Evolutionary conservation across 2,797 vertebrate species (phyloP), one percentile per base, ranked within the genome.

Genomic region (Thunnus albacares): DNA sequence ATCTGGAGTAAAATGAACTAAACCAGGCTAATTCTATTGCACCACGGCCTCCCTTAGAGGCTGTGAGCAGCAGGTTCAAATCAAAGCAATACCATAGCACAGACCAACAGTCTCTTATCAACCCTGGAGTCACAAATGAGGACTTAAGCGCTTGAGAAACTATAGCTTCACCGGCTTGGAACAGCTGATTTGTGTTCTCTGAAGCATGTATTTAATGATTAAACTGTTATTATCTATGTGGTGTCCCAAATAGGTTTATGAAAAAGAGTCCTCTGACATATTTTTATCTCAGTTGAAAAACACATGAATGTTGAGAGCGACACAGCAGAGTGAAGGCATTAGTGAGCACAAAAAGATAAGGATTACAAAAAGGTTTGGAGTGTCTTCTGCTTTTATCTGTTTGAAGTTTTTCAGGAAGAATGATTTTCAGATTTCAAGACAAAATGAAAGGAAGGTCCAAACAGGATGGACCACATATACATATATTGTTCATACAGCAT

Each of bases 1-100:
- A 83, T 86, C 84, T 90, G 92, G 81, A 83, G 87, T 65, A 68
- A 90, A 94, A 92, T 92, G 89, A 93, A 92, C 92, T 90, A 91
- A 93, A 93, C 77, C 90, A 94, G 92, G 86, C 88, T 94, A 91
- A 90, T 93, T 93, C 90, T 94, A 92, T 91, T 93, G 90, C 89
- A 86, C 78, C 67, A 13, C 80, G 87, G 81, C 75, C 89, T 84
- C 86, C 88, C 82, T 88, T 59, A 83, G 84, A 92, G 88, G 87
- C 75, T 83, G 8, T 22, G 61, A 86, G 65, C 75, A 83, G 77
- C 82, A 82, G 82, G 89, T 87, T 92, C 79, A 91, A 92, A 94
- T 94, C 91, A 92, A 89, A 93, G 90, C 66, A 73, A 85, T 86
- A 82, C 81, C 81, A 80, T 30, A 80, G 74, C 76, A 74, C 80